phyloP scores from a whole-genome alignment of 2,797 vertebrate genomes.

The Podargus strigoides region DNA sequence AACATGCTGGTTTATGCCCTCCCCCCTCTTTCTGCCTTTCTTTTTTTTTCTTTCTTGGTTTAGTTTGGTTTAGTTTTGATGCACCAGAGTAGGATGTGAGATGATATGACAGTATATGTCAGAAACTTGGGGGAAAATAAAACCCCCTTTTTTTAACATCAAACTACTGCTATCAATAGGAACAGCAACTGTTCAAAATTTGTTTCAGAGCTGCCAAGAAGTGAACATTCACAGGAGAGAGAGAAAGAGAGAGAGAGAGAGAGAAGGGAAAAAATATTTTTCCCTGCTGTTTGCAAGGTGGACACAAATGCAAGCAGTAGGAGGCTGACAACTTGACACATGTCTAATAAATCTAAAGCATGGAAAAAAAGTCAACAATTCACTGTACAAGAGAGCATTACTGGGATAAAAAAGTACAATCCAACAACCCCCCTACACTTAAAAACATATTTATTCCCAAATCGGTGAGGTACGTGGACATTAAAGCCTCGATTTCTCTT shows the following conservation, averaged over 20 bases:
- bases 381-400: constrained; percentile 62
- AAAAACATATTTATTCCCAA: constrained; percentile 68
- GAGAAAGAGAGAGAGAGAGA: constrained; percentile 42
- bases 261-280: constrained; percentile 68
- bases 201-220: constrained; percentile 80
- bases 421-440: constrained; percentile 53
- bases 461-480: constrained; percentile 36
- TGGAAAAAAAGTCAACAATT: constrained; percentile 70
- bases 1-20: constrained; percentile 60
- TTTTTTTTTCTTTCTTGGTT: background rate
- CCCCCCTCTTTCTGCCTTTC: constrained; percentile 53
- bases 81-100: constrained; percentile 69
- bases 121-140: constrained; percentile 77
- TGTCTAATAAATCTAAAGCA: constrained; percentile 79
- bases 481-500: constrained; percentile 45
- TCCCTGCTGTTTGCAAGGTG: constrained; percentile 79
- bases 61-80: constrained; percentile 69
- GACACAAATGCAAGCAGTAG: constrained; percentile 75
- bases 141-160: constrained; percentile 72
- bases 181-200: constrained; percentile 78
- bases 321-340: constrained; percentile 79
- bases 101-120: constrained; percentile 76
- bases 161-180: constrained; percentile 78
- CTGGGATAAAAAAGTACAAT: constrained; percentile 60
- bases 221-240: constrained; percentile 64